Base-by-base conservation (phyloP, 92 coral and sea anemone genomes). In the Siderastrea radians region DNA sequence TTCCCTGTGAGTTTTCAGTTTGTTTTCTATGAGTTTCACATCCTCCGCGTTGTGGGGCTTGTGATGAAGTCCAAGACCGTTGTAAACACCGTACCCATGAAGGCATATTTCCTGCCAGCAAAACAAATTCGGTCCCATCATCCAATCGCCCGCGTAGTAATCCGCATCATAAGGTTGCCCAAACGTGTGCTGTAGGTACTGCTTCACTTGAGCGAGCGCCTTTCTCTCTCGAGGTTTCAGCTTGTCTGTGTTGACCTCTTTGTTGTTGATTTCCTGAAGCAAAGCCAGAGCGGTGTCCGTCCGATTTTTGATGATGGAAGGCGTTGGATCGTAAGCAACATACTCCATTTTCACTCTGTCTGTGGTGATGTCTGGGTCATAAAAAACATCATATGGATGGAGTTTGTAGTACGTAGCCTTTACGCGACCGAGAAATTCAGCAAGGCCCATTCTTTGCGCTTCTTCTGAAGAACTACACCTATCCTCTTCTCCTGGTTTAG, bases 141-240 rank as follows among this genome's bases (percentile, higher is more conserved):
- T 92, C 98, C 98, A 97, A n/a, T 95, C 98, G 0, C 95, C 99
- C 2, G 96, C 89, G 68, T 97, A 97, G 77, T 91, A 97, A 62
- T 95, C 92, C 53, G 86, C 93, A 49, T 95, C 98, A 77, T 95
- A 97, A 0, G 95, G 95, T 64, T 84, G 92, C 0, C 98, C 99
- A 63, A 97, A 97, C 1, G 87, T 79, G 46, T 95, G 98, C 78
- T 91, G 83, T 9, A 97, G 82, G 73, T 82, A 97, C 43, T 93
- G 98, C 68, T 89, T 95, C n/a, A 93, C 97, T 78, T 94, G 96
- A 3, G 87, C 84, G 51, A 91, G 73, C n/a, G 98, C 95, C 77
- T 93, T 97, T 3, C 95, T 81, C 73, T 97, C 98, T 12, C 97
- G 91, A 6, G 94, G 91, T 26, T 92, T 92, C 67, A 97, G 58